Conservation (phyloP, 2,113 vertebrate genomes). For the Colaptes auratus region DNA sequence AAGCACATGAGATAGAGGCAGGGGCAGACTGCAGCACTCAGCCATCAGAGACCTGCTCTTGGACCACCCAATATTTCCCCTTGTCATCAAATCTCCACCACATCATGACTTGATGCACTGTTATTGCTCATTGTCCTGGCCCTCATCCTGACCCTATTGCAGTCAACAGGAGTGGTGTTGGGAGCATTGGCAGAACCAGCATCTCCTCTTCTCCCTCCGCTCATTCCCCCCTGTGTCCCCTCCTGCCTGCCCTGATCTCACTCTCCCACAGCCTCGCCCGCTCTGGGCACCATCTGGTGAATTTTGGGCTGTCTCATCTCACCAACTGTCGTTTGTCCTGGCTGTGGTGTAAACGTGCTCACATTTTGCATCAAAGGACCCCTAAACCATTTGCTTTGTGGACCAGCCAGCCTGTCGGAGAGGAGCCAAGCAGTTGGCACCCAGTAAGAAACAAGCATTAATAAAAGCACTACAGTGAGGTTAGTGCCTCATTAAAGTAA, state of each 20-base stretch:
- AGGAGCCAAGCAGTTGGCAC: conserved; percentile 61
- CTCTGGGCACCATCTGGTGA: conserved; percentile 62
- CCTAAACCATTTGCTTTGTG: conserved; percentile 22
- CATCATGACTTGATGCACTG: not conserved
- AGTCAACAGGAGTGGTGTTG: not conserved
- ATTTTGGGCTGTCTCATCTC: conserved; percentile 50
- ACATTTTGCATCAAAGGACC: conserved; percentile 40
- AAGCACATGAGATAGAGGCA: not conserved
- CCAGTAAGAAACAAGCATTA: conserved; percentile 14
- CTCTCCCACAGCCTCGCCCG: not conserved
- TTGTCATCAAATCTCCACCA: not conserved
- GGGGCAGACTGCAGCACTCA: not conserved
- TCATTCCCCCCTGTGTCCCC: not conserved
- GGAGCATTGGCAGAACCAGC: not conserved
- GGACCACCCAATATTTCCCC: rapidly evolving
- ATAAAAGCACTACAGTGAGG: conserved; percentile 60
- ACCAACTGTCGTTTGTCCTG: conserved; percentile 65
- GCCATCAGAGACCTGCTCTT: not conserved
- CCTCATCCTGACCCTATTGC: not conserved
- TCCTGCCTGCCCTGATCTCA: not conserved
- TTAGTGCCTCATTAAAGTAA: conserved; percentile 66
- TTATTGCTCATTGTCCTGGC: not conserved
- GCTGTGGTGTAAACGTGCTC: conserved; percentile 3
- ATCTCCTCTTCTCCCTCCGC: not conserved
- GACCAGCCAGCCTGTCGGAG: conserved; percentile 50